These are phyloP conservation scores for Cettia cetti DNA, from an alignment of 2,113 vertebrate genomes.

Conservation along the genomic window DNA sequence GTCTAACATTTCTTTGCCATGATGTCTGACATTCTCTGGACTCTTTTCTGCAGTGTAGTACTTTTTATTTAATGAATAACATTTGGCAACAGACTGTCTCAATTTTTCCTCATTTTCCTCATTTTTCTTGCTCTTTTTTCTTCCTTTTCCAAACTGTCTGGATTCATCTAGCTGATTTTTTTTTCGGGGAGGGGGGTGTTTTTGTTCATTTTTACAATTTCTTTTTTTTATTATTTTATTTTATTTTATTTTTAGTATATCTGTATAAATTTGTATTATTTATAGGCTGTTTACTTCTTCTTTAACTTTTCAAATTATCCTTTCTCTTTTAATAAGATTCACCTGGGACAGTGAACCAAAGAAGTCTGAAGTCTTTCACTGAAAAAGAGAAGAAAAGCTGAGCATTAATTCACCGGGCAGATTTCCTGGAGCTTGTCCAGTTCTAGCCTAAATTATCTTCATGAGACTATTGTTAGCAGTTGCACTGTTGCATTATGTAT, in stretches of 20 bases:
- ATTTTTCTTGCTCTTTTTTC: not conserved
- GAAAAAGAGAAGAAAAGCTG: constrained; percentile 12
- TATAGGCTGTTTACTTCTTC: not conserved
- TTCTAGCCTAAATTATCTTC: constrained; percentile 44
- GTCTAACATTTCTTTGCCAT: not conserved
- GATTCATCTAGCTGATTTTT: not conserved
- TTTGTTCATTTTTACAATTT: not conserved
- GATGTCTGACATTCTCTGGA: not conserved
- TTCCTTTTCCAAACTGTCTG: not conserved
- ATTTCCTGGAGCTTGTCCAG: constrained; percentile 52
- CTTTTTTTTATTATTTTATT: not conserved
- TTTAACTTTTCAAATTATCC: not conserved
- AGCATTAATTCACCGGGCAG: constrained; percentile 28
- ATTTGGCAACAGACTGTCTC: not conserved
- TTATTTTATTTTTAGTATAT: not conserved
- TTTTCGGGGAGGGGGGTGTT: accelerated
- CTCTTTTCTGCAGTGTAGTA: not conserved
- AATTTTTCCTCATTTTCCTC: not conserved
- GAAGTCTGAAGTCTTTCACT: not conserved
- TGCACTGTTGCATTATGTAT: constrained; percentile 41
- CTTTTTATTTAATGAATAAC: constrained; percentile 21
- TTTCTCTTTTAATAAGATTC: not conserved
- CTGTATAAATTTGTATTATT: not conserved
- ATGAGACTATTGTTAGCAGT: constrained; percentile 34
- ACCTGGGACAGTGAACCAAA: not conserved